Evolutionary conservation across 2,888 invertebrate genomes (phyloP), one percentile per base, ranked within the genome.

Genomic region (Meiosimyza decipiens): DNA sequence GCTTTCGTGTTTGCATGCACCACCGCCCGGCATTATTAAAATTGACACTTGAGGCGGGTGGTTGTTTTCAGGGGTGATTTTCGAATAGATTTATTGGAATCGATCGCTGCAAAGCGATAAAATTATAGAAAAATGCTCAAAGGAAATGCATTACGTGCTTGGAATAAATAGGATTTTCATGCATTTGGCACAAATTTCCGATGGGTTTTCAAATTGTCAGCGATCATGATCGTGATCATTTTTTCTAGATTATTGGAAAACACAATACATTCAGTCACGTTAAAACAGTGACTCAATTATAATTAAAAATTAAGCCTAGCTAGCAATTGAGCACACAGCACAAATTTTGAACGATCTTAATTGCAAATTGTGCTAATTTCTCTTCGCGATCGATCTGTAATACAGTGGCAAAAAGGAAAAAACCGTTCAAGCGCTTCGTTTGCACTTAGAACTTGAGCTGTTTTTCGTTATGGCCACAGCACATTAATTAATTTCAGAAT

Each of bases 121-220:
- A 65, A 47, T 69, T 69, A 59, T 51, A 64, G 22, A 64, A 33
- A 55, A 67, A 67, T 33, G 22, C 51, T 40, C 16, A 60, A 50
- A 69, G 68, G 59, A 69, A 59, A 50, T 50, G 13, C 49, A 50
- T 28, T 28, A 69, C 68, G 68, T 51, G 59, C 15, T 9, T n/a
- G 28, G 60, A 18, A 69, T 69, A 60, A 69, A 69, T n/a, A 50
- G 40, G 9, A 40, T 40, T 40, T 40, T 6, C 9, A 40, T 40
- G 40, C 9, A 40, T 40, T 5, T 40, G 40, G 49, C 15, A 40
- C 40, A 40, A 40, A 40, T 40, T 4, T 40, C 9, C 40, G 9
- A 40, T 9, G 9, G 40, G 40, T 40, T 40, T 40, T 40, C 9
- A 40, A 40, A 40, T 40, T 40, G 40, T 9, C 40, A 40, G 40